A percentile compares a stretch with the other conserved stretches of the same genome.
phyloP scores from a whole-genome alignment of 2,888 invertebrate genomes.

The Heliconius ismenius region DNA sequence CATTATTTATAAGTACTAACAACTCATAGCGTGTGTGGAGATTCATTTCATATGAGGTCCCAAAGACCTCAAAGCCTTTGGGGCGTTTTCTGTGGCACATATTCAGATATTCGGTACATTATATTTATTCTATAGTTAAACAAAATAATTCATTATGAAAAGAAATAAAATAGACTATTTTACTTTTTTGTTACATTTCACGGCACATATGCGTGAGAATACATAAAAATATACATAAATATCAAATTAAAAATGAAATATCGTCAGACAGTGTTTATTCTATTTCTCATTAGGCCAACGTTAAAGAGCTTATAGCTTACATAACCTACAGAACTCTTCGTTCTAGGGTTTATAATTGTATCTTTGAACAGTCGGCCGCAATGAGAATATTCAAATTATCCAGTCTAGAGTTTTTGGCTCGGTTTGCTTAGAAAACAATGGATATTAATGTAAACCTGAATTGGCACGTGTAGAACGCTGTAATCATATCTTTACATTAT shows the following conservation, averaged over 20 bases:
- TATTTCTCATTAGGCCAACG: neutral
- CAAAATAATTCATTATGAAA: neutral
- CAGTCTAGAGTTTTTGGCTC: conserved; percentile 28
- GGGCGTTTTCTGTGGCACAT: too few relatives aligned
- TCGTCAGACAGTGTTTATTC: neutral
- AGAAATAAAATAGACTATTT: neutral
- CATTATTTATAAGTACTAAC: conserved; percentile 28
- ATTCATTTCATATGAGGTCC: conserved; percentile 2
- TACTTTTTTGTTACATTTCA: neutral
- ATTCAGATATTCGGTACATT: neutral
- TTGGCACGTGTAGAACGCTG: neutral
- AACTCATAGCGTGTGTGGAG: conserved; percentile 16
- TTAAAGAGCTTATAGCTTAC: conserved; percentile 6
- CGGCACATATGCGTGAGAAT: neutral
- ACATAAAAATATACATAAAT: neutral
- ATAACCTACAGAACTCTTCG: neutral
- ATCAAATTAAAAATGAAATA: neutral
- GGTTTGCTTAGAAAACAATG: conserved; percentile 37
- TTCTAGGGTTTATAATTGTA: conserved; percentile 32
- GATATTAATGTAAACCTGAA: conserved; percentile 17
- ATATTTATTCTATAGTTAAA: neutral
- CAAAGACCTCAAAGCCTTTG: neutral
- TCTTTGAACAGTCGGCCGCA: conserved; percentile 29
- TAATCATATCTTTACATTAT: neutral
- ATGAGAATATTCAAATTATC: conserved; percentile 40